Evolutionary conservation across 2,888 invertebrate species (phyloP).

Genomic region (Ennomos quercinarius): DNA sequence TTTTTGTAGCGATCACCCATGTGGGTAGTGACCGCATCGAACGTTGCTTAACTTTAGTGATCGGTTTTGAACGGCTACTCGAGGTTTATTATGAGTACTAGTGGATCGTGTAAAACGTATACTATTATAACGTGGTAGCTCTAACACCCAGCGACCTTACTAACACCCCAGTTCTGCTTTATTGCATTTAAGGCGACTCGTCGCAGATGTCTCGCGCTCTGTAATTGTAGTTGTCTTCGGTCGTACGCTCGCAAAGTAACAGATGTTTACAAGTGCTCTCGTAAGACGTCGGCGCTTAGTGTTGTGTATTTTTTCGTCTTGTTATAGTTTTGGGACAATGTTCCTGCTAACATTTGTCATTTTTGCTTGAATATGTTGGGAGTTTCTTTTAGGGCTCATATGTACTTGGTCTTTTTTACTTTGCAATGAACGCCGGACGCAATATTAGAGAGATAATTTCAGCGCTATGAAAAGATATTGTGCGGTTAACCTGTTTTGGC

Average conservation of each 20-base stretch:
- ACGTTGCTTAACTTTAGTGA: too few relatives aligned
- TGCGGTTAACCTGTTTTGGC: too few relatives aligned
- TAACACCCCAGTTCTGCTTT: slow-evolving; percentile 52
- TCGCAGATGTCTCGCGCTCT: slow-evolving; percentile 68
- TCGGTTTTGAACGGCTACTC: too few relatives aligned
- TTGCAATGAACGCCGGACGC: too few relatives aligned
- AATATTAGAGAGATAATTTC: too few relatives aligned
- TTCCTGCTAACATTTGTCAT: slow-evolving; percentile 3
- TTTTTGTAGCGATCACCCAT: too few relatives aligned
- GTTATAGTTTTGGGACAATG: slow-evolving; percentile 8
- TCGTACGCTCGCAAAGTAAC: slow-evolving; percentile 64
- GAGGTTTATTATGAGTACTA: too few relatives aligned
- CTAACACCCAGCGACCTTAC: slow-evolving; percentile 11
- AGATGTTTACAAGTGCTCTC: slow-evolving; percentile 75
- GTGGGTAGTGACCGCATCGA: too few relatives aligned
- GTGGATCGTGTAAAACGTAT: neutral
- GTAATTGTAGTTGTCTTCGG: slow-evolving; percentile 75
- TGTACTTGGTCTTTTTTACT: neutral
- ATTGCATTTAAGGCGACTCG: slow-evolving; percentile 74
- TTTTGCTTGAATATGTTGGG: neutral
- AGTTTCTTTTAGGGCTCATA: neutral
- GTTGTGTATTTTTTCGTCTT: slow-evolving; percentile 22
- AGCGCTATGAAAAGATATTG: too few relatives aligned
- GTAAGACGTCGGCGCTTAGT: slow-evolving; percentile 21
- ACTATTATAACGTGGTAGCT: slow-evolving; percentile 1